Base-by-base conservation (phyloP, 2,888 invertebrate species). In the Crepidodera aurea region DNA sequence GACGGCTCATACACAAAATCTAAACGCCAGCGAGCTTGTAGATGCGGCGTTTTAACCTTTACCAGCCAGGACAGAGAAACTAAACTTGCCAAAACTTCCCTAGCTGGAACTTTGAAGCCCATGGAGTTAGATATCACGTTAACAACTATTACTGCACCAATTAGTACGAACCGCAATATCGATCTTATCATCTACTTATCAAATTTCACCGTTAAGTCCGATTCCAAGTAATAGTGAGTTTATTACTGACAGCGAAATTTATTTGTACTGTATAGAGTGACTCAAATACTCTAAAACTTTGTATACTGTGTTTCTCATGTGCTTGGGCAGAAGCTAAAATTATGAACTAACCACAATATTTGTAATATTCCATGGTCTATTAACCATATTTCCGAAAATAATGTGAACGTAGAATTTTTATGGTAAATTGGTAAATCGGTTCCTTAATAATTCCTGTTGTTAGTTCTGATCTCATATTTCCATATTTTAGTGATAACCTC, bases 11-110 rank as follows among this genome's bases (percentile, higher is more conserved):
- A 19, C n/a, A 37, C 37, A 50, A 50, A 32, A 50, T 50, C 32
- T 18, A 13, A 18, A 37, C 25, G 42, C 13, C 15, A 15, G 15
- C 12, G 8, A 10, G 12, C 13, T 15, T 25, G 19, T 50, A 27
- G 53, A 61, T 37, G 66, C 59, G 67, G 66, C 63, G 62, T 46
- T 64, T 65, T 66, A 65, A 68, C 67, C 64, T 68, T 67, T 66
- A 64, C 62, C 60, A 55, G 63, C 62, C 60, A 55, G 63, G 54
- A 42, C 19, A 37, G 18, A 13, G 32, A 48, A 37, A 55, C 42
- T 44, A 34, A 51, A 51, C 42, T 59, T 51, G 18, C 16, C 16
- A 22, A 37, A 59, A 51, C 34, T 51, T 59, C 44, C 3, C 13
- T 25, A 22, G 34, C 13, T 12, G 8, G 46, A 44, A 55, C 34